Conservation (phyloP, 2,888 invertebrate species). For the Heliconius ethilla region DNA sequence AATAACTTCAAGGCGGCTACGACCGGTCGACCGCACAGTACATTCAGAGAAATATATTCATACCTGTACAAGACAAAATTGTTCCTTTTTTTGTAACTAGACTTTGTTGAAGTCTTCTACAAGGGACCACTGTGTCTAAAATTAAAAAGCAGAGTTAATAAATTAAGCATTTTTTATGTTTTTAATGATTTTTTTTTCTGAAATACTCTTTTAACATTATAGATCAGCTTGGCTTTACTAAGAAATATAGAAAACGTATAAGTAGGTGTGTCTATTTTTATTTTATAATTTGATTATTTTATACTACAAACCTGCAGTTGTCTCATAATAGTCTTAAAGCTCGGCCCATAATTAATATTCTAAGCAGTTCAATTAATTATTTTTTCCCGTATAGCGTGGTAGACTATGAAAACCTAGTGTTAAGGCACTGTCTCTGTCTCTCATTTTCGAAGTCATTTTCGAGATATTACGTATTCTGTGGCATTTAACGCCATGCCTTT, state of each 20-base stretch:
- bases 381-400: neutral
- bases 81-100: slow-evolving; percentile 44
- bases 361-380: no score
- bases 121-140: slow-evolving; percentile 45
- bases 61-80: slow-evolving; percentile 47
- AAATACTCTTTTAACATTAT: no score
- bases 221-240: no score
- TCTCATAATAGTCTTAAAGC: no score
- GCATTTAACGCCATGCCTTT: neutral
- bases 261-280: no score
- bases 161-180: neutral
- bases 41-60: neutral
- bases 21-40: neutral
- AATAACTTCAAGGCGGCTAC: no score
- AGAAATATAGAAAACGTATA: no score
- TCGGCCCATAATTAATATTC: no score
- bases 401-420: neutral
- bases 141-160: neutral
- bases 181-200: neutral
- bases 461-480: neutral
- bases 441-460: neutral
- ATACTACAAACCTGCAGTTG: no score
- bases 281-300: no score
- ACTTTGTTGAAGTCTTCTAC: slow-evolving; percentile 40
- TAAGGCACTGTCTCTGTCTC: neutral